phyloP scores from a whole-genome alignment of 2,888 invertebrate genomes.

The Xestia xanthographa region DNA sequence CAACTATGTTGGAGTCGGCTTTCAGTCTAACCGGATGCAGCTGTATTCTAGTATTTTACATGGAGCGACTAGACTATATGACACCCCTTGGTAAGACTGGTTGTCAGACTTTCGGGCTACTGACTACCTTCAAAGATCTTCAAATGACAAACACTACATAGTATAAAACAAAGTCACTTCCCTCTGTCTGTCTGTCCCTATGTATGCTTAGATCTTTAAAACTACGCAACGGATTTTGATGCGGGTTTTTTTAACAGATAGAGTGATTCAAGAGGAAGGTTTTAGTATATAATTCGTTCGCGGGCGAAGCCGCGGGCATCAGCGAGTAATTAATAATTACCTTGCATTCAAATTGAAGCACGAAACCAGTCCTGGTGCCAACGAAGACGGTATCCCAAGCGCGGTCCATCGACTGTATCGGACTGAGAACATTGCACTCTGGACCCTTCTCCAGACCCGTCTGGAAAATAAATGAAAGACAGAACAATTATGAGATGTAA shows the following conservation, averaged over 20 bases:
- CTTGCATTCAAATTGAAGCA: constrained; percentile 92
- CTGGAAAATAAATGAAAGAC: constrained; percentile 75
- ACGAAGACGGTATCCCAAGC: constrained; percentile 93
- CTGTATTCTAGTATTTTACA: not conserved
- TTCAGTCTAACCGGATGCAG: not conserved
- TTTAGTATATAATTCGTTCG: too few species aligned
- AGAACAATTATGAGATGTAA: not conserved
- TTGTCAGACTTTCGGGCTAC: not conserved
- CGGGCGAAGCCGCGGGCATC: too few species aligned
- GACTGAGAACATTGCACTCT: constrained; percentile 90
- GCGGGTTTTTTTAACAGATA: too few species aligned
- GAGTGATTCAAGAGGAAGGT: too few species aligned
- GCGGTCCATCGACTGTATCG: constrained; percentile 94
- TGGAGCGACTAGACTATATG: too few species aligned
- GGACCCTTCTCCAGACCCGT: constrained; percentile 89
- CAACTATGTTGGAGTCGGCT: not conserved
- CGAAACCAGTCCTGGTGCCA: constrained; percentile 93
- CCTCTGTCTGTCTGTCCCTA: too few species aligned
- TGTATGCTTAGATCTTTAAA: too few species aligned
- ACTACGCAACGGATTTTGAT: too few species aligned
- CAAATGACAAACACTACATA: not conserved
- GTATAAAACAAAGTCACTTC: too few species aligned
- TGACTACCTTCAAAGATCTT: not conserved
- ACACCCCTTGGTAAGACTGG: not conserved
- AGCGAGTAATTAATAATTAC: constrained; percentile 83